Evolutionary conservation across 2,797 vertebrate species (phyloP).

Genomic region (Hydrolagus colliei): DNA sequence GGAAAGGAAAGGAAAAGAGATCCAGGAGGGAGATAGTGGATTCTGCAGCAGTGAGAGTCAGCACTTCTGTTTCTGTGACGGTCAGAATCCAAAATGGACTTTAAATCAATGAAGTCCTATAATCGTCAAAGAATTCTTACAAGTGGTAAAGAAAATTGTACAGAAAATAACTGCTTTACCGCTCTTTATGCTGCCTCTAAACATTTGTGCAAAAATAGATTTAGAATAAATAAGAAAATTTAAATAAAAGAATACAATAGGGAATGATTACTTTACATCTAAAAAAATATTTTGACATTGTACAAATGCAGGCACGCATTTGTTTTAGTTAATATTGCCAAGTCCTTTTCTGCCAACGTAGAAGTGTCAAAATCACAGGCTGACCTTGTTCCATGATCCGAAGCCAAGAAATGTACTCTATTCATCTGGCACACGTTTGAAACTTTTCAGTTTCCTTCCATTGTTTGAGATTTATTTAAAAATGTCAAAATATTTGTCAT

Average conservation of each 20-base stretch:
- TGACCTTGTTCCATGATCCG: background rate
- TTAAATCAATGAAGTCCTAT: no score
- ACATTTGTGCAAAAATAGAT: background rate
- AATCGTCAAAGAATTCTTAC: no score
- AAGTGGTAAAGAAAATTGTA: background rate
- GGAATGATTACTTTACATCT: background rate
- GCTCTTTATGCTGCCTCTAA: background rate
- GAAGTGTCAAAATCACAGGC: background rate
- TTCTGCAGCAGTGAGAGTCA: no score
- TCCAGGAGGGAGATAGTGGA: no score
- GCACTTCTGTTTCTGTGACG: no score
- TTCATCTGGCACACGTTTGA: constrained; percentile 2
- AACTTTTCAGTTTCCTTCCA: background rate
- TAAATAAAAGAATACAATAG: background rate
- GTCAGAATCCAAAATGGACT: no score
- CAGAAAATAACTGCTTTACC: background rate
- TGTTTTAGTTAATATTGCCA: constrained; percentile 22
- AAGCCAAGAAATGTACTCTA: background rate
- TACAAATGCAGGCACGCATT: background rate
- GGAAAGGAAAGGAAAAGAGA: no score
- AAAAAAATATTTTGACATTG: background rate
- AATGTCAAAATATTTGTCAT: background rate
- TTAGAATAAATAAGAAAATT: background rate
- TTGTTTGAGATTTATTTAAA: background rate
- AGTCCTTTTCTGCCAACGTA: background rate